Conservation (phyloP, 2,113 vertebrate genomes). For the Apteryx mantelli region DNA sequence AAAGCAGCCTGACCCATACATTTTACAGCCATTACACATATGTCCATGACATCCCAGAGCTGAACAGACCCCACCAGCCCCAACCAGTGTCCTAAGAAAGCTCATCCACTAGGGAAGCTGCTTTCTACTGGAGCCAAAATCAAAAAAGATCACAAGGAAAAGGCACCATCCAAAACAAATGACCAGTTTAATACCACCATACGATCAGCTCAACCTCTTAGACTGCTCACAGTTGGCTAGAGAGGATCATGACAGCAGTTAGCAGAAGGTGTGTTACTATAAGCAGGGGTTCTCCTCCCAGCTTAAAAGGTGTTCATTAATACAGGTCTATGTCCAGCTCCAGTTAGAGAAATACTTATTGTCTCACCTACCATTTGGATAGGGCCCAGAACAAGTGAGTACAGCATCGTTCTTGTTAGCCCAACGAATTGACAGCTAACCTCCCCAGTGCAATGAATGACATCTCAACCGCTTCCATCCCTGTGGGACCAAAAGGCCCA, state of each 20-base stretch:
- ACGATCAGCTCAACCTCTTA: background rate
- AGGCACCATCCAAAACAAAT: background rate
- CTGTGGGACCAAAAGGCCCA: slow-evolving; percentile 24
- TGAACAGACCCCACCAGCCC: slow-evolving; percentile 42
- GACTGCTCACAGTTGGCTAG: background rate
- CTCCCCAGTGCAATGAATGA: slow-evolving; percentile 2
- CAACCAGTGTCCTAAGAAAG: background rate
- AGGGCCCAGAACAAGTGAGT: background rate
- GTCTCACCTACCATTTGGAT: background rate
- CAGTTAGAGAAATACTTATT: background rate
- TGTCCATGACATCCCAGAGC: slow-evolving; percentile 29
- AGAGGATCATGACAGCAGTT: background rate
- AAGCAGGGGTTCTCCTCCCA: background rate
- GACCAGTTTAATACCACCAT: background rate
- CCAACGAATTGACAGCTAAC: slow-evolving; percentile 39
- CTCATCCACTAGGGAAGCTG: slow-evolving; percentile 44
- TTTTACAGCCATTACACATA: slow-evolving; percentile 60
- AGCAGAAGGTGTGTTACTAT: background rate
- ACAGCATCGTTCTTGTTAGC: background rate
- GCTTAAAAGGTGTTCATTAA: background rate
- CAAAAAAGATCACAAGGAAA: background rate
- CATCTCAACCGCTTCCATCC: background rate
- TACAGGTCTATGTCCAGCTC: background rate
- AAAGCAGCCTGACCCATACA: background rate
- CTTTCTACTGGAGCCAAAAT: background rate